Percentiles rank a stretch among this genome's conserved stretches.
Evolutionary conservation across 1,140 invertebrate genomes (phyloP).

Genomic region (Formica selysi): DNA sequence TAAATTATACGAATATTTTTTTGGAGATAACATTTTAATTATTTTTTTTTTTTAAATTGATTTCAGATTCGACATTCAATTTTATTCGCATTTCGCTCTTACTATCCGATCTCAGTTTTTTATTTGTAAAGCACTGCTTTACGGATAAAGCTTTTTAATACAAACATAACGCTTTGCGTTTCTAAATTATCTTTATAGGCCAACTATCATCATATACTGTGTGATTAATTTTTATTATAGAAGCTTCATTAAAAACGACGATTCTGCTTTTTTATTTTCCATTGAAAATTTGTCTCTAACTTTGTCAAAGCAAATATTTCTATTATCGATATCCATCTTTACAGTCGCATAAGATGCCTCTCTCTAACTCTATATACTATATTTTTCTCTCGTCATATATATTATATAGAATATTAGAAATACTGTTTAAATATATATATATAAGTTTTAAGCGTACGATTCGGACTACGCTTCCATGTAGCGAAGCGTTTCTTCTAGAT

Average conservation of each 20-base stretch:
- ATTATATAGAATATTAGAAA: conserved; percentile 71
- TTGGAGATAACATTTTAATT: too few species aligned
- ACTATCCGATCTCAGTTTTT: not conserved
- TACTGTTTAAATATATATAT: conserved; percentile 66
- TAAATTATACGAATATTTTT: not conserved
- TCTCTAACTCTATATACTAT: conserved; percentile 29
- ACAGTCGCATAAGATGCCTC: conserved; percentile 7
- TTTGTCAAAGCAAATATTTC: not conserved
- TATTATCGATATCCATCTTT: conserved; percentile 22
- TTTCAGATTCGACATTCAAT: not conserved
- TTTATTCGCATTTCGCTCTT: conserved; percentile 16
- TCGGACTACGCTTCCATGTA: conserved; percentile 70
- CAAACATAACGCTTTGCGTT: not conserved
- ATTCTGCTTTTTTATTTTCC: not conserved
- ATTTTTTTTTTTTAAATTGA: conserved; percentile 1
- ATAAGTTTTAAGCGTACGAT: conserved; percentile 76
- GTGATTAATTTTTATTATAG: not conserved
- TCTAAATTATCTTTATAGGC: conserved; percentile 3
- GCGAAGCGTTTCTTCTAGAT: conserved; percentile 71
- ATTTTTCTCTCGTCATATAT: not conserved
- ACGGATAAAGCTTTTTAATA: not conserved
- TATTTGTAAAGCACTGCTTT: not conserved
- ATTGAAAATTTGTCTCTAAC: not conserved
- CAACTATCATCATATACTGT: not conserved
- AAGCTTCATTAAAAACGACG: not conserved